Conservation (phyloP, 1,140 invertebrate species). For the Acromyrmex echinatior region DNA sequence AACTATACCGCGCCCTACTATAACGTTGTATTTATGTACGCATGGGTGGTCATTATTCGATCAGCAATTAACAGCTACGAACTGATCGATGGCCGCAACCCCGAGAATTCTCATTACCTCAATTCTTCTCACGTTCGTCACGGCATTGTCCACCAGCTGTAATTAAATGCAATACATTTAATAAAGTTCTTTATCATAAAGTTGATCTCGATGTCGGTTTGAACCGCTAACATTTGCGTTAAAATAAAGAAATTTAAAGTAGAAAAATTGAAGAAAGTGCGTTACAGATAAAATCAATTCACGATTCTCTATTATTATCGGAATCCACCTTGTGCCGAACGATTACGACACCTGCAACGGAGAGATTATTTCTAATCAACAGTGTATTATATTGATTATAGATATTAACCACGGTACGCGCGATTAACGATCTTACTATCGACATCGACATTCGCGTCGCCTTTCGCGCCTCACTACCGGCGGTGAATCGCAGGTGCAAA, state of each 20-base stretch:
- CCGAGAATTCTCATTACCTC: conserved; percentile 74
- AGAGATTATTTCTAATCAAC: conserved; percentile 40
- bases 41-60: conserved; percentile 68
- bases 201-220: conserved; percentile 22
- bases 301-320: conserved; percentile 27
- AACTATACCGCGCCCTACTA: conserved; percentile 46
- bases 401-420: conserved; percentile 25
- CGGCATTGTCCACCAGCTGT: conserved; percentile 55
- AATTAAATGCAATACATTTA: conserved; percentile 61
- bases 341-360: conserved; percentile 22
- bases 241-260: conserved; percentile 2
- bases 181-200: conserved; percentile 42
- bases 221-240: conserved; percentile 52
- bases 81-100: conserved; percentile 71
- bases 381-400: background rate
- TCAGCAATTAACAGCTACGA: conserved; percentile 70
- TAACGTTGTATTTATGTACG: conserved; percentile 50
- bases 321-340: conserved; percentile 10
- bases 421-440: conserved; percentile 20
- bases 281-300: conserved; percentile 35
- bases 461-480: conserved; percentile 23
- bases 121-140: conserved; percentile 69
- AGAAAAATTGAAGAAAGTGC: background rate
- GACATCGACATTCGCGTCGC: conserved; percentile 33
- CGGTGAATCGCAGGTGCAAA: conserved; percentile 69